Evolutionary conservation across 2,113 vertebrate genomes (phyloP).

Genomic region (Clinocottus analis): DNA sequence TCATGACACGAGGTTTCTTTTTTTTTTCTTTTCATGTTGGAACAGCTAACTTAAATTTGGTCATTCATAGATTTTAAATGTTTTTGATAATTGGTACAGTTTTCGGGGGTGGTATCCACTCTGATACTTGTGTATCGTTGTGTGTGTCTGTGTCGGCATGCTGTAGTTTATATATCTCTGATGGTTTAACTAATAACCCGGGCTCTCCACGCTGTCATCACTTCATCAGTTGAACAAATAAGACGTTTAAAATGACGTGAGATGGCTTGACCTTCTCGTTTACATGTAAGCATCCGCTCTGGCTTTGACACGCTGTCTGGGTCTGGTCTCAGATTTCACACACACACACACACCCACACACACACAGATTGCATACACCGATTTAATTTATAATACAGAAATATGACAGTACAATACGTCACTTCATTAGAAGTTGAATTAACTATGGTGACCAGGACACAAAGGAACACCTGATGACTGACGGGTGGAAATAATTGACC

Average conservation of each 20-base stretch:
- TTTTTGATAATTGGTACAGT: not conserved
- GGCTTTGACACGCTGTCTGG: not conserved
- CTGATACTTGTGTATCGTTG: no score
- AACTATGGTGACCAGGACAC: conserved; percentile 14
- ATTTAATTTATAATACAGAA: no score
- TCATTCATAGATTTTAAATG: not conserved
- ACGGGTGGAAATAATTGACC: not conserved
- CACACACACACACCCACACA: not conserved
- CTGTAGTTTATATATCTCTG: not conserved
- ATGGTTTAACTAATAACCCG: not conserved
- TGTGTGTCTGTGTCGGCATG: not conserved
- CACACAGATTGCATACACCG: not conserved
- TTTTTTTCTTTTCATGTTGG: not conserved
- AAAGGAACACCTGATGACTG: not conserved
- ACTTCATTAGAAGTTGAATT: not conserved
- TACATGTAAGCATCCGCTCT: conserved; percentile 31
- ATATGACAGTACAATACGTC: no score
- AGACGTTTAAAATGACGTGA: not conserved
- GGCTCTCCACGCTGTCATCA: not conserved
- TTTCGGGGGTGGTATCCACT: no score
- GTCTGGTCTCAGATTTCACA: conserved; percentile 23
- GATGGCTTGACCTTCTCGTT: conserved; percentile 45
- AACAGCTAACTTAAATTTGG: not conserved
- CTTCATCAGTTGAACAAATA: conserved; percentile 25
- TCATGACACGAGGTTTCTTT: not conserved